phyloP scores from a whole-genome alignment of 2,113 vertebrate genomes.

The Ardeotis arabs region DNA sequence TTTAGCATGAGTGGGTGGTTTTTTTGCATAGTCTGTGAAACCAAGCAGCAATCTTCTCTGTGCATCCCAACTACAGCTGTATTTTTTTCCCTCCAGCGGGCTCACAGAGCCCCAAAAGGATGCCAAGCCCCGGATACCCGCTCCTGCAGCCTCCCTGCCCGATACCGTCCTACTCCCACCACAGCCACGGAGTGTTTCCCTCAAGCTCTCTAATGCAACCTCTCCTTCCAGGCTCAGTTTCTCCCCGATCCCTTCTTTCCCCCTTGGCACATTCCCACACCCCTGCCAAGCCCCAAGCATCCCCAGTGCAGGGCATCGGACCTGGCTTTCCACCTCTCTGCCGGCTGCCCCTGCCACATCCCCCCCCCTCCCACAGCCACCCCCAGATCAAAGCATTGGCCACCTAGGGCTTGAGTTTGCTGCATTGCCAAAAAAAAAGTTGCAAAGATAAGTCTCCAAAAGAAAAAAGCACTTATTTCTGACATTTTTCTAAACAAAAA shows the following conservation, averaged over 20 bases:
- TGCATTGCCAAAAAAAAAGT: not conserved
- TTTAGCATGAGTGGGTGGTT: conserved; percentile 45
- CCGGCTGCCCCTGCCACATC: rapidly evolving
- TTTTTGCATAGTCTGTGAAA: not conserved
- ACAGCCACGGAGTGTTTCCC: not conserved
- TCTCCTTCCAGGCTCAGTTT: not conserved
- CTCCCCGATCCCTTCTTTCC: not conserved
- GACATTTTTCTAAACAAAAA: not conserved
- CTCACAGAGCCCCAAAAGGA: not conserved
- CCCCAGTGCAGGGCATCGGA: rapidly evolving
- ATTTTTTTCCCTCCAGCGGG: not conserved
- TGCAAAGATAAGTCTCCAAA: not conserved
- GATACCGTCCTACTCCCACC: rapidly evolving
- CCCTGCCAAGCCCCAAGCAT: not conserved
- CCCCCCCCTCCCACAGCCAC: not conserved
- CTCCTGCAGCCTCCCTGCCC: not conserved
- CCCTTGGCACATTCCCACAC: rapidly evolving
- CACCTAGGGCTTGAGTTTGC: not conserved
- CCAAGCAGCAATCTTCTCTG: not conserved
- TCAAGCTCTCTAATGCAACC: not conserved
- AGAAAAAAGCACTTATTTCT: not conserved
- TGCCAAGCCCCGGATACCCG: rapidly evolving
- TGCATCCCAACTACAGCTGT: not conserved
- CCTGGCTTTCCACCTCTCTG: not conserved
- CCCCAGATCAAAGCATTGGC: not conserved